Base-by-base conservation (phyloP, 1,140 invertebrate genomes). In the Drosophila nigromelanica region DNA sequence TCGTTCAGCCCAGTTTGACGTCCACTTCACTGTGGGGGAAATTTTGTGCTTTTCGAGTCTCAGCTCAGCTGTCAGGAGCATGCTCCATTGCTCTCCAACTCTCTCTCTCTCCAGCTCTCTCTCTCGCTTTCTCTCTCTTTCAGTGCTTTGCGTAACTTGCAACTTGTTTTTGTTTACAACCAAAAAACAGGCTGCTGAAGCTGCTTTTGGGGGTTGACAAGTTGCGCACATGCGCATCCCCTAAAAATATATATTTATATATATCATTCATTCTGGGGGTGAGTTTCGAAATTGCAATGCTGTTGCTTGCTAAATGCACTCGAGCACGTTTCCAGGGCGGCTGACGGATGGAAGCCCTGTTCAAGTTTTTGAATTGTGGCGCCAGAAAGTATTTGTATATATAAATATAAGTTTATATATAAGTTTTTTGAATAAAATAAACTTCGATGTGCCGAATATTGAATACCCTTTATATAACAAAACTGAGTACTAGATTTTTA, bases 161-260 rank as follows among this genome's bases (percentile, higher is more conserved):
- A 73, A 85, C 80, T 90, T 90, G 82, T 89, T 89, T 89, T 89
- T 89, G 85, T 89, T 89, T 89, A 89, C 85, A 72, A 74, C 61
- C 59, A 18, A 18, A 18, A 18, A 18, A 18, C 18, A 18, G 18
- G 18, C 18, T 18, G 18, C 18, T 2, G 48, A 27, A 15, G 24
- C 54, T 60, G 33, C 48, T 71, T 71, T 58, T 18, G 69, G 63
- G 82, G 81, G 82, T 75, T 82, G 79, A 68, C 66, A 66, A 39
- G 47, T 58, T 61, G 43, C 66, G 59, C 51, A 77, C 60, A 83
- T 66, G 75, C 85, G 86, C 81, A 66, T 63, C 48, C 55, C 63
- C 37, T 21, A 50, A 52, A 58, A 42, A 62, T 78, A 42, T 47
- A 42, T 5, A 21, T 48, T 70, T 47, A 21, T 15, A 2, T 11